Evolutionary conservation across 2,113 vertebrate genomes (phyloP).

Genomic region (Tichodroma muraria): DNA sequence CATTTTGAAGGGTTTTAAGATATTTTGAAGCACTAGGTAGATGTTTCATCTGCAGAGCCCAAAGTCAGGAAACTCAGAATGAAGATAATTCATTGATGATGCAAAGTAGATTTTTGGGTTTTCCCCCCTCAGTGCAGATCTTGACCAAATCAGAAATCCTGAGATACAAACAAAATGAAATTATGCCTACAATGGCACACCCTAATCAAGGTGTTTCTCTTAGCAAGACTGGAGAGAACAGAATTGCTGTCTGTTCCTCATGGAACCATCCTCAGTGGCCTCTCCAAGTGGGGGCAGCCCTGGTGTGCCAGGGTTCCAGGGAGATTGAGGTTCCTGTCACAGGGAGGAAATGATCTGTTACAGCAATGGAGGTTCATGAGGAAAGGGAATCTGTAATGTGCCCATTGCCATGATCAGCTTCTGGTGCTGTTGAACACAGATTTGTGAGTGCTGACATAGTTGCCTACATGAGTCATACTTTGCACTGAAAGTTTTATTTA

Average conservation of each 20-base stretch:
- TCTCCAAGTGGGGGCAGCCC: background rate
- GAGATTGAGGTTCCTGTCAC: background rate
- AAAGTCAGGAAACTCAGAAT: background rate
- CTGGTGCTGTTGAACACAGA: background rate
- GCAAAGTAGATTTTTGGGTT: background rate
- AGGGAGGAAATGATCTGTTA: background rate
- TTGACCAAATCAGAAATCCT: background rate
- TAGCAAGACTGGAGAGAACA: background rate
- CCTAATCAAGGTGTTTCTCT: background rate
- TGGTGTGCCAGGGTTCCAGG: background rate
- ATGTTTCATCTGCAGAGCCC: background rate
- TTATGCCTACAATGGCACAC: background rate
- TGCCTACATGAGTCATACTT: background rate
- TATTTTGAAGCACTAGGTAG: background rate
- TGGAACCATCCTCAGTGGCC: background rate
- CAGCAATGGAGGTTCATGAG: background rate
- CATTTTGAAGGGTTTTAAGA: background rate
- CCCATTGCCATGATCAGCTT: background rate
- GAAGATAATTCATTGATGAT: background rate
- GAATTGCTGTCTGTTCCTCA: background rate
- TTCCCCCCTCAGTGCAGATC: background rate
- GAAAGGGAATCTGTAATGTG: background rate
- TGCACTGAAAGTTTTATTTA: background rate
- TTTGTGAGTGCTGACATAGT: background rate
- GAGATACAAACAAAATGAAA: background rate